Evolutionary conservation across 2,888 invertebrate genomes (phyloP), one percentile per base, ranked within the genome.

Genomic region (Agrilus biguttatus): DNA sequence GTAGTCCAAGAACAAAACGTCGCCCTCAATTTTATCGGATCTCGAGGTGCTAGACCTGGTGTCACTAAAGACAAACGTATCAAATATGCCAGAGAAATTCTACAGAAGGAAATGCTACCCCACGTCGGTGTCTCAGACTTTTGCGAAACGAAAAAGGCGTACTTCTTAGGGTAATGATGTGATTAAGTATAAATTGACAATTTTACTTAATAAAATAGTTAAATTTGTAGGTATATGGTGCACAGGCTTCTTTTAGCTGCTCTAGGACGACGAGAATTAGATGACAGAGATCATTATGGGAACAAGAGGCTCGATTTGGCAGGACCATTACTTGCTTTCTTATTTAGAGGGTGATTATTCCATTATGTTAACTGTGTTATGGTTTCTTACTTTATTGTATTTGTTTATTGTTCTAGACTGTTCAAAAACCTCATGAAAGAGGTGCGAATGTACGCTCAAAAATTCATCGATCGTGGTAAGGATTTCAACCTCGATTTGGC

Each of bases 211-310:
- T 8, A 6, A 41, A 17, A 14, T 33, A 38, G 32, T 40, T 36
- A 42, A 39, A 10, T 38, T 51, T 54, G 39, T 52, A 76, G 77
- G 2, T 99, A 99, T 63, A 99, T 99, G 98, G 98, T 99, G 1
- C 97, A 99, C 65, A 78, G 98, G 51, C 69, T 99, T 45, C 69
- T 99, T 41, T 68, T 97, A 49, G 97, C 97, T 40, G 86, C 97
- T 12, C 70, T 98, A 45, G 93, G 93, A 47, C 75, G 98, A n/a
- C 74, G 97, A 50, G 97, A 98, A 68, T 73, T 97, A 37, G 98
- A 99, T 67, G 98, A 99, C 74, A 80, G 98, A 61, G 98, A 99
- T 96, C 98, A 99, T 67, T 97, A 98, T 65, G 98, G 98, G 36
- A 97, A 99, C 67, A 99, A 99, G 65, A 77, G 98, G 54, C 72